Evolutionary conservation across 2,888 invertebrate species (phyloP).

Genomic region (Rhamnusium bicolor): DNA sequence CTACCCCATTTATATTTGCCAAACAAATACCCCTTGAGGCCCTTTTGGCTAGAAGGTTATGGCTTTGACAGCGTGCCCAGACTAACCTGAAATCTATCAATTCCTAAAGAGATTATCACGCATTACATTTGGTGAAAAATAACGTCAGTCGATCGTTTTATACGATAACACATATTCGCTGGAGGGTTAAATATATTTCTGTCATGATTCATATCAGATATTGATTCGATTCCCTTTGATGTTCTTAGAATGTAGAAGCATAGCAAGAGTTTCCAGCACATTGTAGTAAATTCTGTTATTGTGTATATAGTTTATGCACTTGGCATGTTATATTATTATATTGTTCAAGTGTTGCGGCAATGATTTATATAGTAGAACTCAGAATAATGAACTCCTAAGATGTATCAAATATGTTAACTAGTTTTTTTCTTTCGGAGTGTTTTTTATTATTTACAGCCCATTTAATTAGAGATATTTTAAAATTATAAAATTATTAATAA

Average conservation of each 20-base stretch:
- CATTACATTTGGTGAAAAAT: slow-evolving; percentile 13
- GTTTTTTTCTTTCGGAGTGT: too few relatives aligned
- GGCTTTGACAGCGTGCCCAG: neutral
- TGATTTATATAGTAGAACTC: neutral
- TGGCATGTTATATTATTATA: too few relatives aligned
- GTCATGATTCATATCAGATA: slow-evolving; percentile 9
- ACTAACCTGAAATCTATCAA: slow-evolving; percentile 17
- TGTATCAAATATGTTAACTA: too few relatives aligned
- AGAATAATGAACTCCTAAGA: neutral
- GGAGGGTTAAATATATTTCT: slow-evolving; percentile 13
- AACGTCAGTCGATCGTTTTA: slow-evolving; percentile 9
- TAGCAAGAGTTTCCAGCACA: neutral
- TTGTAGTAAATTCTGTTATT: neutral
- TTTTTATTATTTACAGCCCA: too few relatives aligned
- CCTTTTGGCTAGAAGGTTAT: slow-evolving; percentile 2
- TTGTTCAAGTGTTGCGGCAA: neutral
- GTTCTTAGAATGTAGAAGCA: neutral
- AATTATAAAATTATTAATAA: too few relatives aligned
- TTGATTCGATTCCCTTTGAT: slow-evolving; percentile 5
- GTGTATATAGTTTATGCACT: neutral
- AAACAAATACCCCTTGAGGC: slow-evolving; percentile 5
- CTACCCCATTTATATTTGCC: slow-evolving; percentile 18
- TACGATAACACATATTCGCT: slow-evolving; percentile 7
- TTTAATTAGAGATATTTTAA: too few relatives aligned
- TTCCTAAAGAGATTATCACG: slow-evolving; percentile 13